phyloP scores from a whole-genome alignment of 1,140 invertebrate genomes.

The Ceratosolen solmsi region DNA sequence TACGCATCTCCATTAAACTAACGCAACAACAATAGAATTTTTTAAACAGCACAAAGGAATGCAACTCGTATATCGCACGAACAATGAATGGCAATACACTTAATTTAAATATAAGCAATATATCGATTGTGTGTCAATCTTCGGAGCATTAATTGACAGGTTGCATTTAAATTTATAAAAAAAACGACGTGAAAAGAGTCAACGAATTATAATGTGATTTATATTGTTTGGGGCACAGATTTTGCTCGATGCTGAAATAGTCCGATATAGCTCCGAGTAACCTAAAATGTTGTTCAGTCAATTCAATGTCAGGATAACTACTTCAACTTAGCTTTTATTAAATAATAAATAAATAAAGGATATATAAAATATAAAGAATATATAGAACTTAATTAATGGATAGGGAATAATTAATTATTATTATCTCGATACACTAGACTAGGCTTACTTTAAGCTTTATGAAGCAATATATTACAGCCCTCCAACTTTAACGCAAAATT shows the following conservation, averaged over 20 bases:
- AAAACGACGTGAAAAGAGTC: background rate
- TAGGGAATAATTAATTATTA: too few species aligned
- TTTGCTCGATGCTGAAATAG: background rate
- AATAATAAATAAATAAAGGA: too few species aligned
- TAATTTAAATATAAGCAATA: slow-evolving; percentile 42
- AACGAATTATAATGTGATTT: slow-evolving; percentile 28
- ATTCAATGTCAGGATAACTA: background rate
- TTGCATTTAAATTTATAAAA: slow-evolving; percentile 49
- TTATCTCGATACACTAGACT: too few species aligned
- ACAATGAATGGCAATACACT: slow-evolving; percentile 51
- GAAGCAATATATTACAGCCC: too few species aligned
- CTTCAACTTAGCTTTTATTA: too few species aligned
- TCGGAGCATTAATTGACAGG: slow-evolving; percentile 3
- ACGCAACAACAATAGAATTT: slow-evolving; percentile 53
- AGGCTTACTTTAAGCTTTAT: too few species aligned
- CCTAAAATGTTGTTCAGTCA: too few species aligned
- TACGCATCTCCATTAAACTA: slow-evolving; percentile 44
- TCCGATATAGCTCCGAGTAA: background rate
- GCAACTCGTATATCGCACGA: slow-evolving; percentile 53
- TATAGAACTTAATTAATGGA: too few species aligned
- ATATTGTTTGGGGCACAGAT: background rate
- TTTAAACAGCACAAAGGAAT: slow-evolving; percentile 59
- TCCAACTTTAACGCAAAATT: too few species aligned
- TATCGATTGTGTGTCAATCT: slow-evolving; percentile 10
- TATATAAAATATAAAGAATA: too few species aligned